phyloP scores from a whole-genome alignment of 2,888 invertebrate genomes.

The Dione vanillae region DNA sequence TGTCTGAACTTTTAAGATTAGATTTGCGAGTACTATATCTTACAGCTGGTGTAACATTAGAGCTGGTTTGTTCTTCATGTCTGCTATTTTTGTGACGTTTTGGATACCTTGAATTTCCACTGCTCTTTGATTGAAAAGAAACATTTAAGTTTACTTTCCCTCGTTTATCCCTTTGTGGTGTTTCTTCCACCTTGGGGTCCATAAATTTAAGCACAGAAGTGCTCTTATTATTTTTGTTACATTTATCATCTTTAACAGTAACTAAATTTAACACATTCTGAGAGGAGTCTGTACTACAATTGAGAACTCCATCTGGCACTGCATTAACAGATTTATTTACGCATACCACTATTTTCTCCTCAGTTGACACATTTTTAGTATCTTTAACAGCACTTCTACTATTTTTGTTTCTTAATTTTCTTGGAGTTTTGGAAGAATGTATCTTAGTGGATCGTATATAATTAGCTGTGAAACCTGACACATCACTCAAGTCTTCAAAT shows the following conservation, averaged over 20 bases:
- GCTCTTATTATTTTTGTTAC: conserved; percentile 58
- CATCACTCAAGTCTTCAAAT: conserved; percentile 77
- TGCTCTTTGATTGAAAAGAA: conserved; percentile 65
- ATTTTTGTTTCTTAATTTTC: conserved; percentile 64
- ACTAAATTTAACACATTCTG: conserved; percentile 71
- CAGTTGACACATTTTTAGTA: conserved; percentile 54
- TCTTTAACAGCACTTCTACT: conserved; percentile 64
- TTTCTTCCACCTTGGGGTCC: conserved; percentile 51
- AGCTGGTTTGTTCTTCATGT: conserved; percentile 43
- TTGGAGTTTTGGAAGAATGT: conserved; percentile 63
- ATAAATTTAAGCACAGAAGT: conserved; percentile 72
- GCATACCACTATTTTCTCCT: conserved; percentile 62
- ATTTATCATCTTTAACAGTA: conserved; percentile 58
- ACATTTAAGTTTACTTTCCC: conserved; percentile 58
- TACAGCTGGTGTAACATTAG: conserved; percentile 46
- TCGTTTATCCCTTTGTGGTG: conserved; percentile 46
- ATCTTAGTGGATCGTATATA: conserved; percentile 79
- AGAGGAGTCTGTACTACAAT: conserved; percentile 73
- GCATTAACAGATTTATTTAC: conserved; percentile 68
- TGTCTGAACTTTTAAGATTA: conserved; percentile 58
- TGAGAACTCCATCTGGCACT: conserved; percentile 55
- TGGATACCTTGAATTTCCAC: conserved; percentile 68
- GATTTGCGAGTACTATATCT: conserved; percentile 52
- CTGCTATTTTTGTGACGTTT: conserved; percentile 60
- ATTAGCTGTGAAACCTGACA: conserved; percentile 79